A percentile compares a stretch with the other conserved stretches of the same genome.
These are phyloP conservation scores for Omphaloscelis lunosa DNA, from an alignment of 2,888 invertebrate species.

Conservation along the genomic window DNA sequence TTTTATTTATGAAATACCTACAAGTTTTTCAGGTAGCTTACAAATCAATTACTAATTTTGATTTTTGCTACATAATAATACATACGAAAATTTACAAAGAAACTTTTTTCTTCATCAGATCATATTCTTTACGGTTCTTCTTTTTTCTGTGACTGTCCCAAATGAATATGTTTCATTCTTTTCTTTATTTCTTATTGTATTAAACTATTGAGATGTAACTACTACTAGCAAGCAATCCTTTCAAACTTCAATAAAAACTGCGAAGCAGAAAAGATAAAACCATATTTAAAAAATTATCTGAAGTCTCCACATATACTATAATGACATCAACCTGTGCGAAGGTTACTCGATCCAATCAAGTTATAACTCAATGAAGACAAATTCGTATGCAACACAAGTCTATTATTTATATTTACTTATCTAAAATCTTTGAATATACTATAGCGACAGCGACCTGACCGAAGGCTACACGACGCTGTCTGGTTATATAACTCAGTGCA, in stretches of 20 bases:
- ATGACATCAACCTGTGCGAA: slow-evolving; percentile 27
- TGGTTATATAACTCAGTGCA: slow-evolving; percentile 75
- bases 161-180: background rate
- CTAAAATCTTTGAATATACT: slow-evolving; percentile 75
- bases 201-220: background rate
- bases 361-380: slow-evolving; percentile 28
- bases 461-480: slow-evolving; percentile 77
- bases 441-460: slow-evolving; percentile 78
- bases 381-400: slow-evolving; percentile 7
- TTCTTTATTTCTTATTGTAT: no score
- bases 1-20: background rate
- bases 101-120: background rate
- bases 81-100: background rate
- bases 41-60: background rate
- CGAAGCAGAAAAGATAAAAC: background rate
- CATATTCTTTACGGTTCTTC: background rate
- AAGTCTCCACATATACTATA: slow-evolving; percentile 26
- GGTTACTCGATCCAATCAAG: slow-evolving; percentile 11
- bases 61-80: background rate
- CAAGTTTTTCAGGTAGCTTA: background rate
- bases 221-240: background rate
- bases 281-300: slow-evolving; percentile 10
- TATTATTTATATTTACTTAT: slow-evolving; percentile 61
- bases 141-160: no score
- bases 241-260: no score